Evolutionary conservation across 2,888 invertebrate species (phyloP).

Genomic region (Euplagia quadripunctaria): DNA sequence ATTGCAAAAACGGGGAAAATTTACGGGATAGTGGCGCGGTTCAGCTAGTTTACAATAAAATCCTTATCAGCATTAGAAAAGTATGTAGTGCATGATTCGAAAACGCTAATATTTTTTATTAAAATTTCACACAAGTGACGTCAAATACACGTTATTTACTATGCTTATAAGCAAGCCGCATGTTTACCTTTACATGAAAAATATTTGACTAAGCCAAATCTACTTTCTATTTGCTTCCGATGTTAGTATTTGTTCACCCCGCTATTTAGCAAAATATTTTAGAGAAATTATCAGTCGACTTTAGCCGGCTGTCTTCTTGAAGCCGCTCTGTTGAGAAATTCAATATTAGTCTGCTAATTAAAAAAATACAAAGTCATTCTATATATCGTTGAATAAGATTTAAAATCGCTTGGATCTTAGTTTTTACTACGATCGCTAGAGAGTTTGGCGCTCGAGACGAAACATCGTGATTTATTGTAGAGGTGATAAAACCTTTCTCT

Average conservation of each 20-base stretch:
- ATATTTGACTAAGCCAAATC: constrained; percentile 44
- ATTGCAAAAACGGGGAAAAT: no score
- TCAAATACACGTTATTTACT: constrained; percentile 9
- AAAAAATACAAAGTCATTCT: constrained; percentile 2
- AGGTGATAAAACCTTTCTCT: constrained; percentile 56
- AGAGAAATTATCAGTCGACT: constrained; percentile 50
- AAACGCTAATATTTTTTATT: background rate
- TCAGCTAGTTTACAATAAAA: no score
- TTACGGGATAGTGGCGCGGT: no score
- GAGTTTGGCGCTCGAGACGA: constrained; percentile 33
- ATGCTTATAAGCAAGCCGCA: constrained; percentile 8
- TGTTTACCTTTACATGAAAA: constrained; percentile 23
- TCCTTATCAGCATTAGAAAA: no score
- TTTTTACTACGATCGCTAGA: constrained; percentile 26
- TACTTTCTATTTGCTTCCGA: constrained; percentile 66
- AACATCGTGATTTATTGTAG: constrained; percentile 51
- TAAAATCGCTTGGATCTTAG: constrained; percentile 18
- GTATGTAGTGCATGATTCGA: background rate
- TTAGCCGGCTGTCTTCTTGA: constrained; percentile 25
- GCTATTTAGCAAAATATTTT: constrained; percentile 49
- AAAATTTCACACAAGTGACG: background rate
- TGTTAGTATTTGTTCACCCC: constrained; percentile 48
- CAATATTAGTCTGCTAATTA: background rate
- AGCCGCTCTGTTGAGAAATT: constrained; percentile 30
- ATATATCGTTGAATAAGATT: constrained; percentile 16